A percentile compares a stretch with the other conserved stretches of the same genome.
These are phyloP conservation scores for Blastobasis lacticolella DNA, from an alignment of 2,888 invertebrate species.

Conservation along the genomic window DNA sequence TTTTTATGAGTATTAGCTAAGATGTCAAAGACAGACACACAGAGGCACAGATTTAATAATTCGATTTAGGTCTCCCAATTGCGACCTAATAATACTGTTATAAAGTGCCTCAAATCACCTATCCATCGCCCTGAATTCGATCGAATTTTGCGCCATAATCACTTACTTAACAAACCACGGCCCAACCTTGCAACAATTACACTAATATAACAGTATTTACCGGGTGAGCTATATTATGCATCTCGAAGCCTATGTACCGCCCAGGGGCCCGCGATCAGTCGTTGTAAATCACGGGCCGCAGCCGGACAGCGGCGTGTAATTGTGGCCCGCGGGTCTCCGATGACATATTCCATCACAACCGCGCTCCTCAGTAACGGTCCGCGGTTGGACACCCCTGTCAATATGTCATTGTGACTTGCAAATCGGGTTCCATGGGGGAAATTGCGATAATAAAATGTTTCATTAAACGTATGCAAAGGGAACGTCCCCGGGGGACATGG, in stretches of 20 bases:
- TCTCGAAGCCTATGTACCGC: conserved; percentile 41
- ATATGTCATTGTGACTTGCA: conserved; percentile 61
- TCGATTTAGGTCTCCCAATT: too few species aligned
- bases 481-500: conserved; percentile 49
- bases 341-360: conserved; percentile 65
- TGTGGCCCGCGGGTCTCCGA: conserved; percentile 48
- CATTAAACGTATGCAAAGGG: conserved; percentile 59
- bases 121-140: too few species aligned
- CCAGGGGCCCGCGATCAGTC: conserved; percentile 47
- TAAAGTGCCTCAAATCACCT: too few species aligned
- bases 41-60: neutral
- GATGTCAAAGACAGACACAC: neutral
- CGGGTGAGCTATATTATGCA: conserved; percentile 26
- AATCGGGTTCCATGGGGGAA: conserved; percentile 52
- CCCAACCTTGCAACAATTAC: too few species aligned
- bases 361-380: conserved; percentile 34
- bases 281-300: conserved; percentile 49
- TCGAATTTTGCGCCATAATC: too few species aligned
- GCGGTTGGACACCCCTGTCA: conserved; percentile 32
- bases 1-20: too few species aligned
- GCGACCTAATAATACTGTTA: too few species aligned
- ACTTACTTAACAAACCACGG: too few species aligned
- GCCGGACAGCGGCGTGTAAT: conserved; percentile 45
- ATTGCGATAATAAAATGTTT: conserved; percentile 54
- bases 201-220: conserved; percentile 21